Evolutionary conservation across 1,140 invertebrate genomes (phyloP), one percentile per base, ranked within the genome.

Genomic region (Eriosoma lanigerum): DNA sequence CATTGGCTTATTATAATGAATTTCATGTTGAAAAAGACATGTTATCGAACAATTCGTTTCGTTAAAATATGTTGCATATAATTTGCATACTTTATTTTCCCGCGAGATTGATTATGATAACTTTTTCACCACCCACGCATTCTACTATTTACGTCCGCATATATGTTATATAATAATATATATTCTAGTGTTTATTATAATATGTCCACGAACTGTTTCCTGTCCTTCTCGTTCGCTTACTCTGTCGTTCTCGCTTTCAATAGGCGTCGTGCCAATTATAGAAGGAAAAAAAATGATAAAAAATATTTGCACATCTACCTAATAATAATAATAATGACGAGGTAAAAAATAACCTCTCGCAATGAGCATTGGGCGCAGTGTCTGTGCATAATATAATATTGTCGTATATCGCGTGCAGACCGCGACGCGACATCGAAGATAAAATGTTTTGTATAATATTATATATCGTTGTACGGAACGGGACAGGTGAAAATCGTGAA

Each of bases 401-500:
- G n/a, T n/a, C n/a, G n/a, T 12, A 58, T 56, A 75, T 75, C 50
- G 72, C 72, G 72, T 75, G 72, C 52, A 58, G 72, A 75, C 72
- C 5, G 1, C 17, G 17, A 24, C 48, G n/a, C n/a, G 19, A n/a
- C 46, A 5, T 9, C 68, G 29, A 24, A 10, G 32, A 19, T 29
- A 19, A 38, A 38, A 46, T 44, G 32, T 24, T 12, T 21, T 5
- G 56, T 56, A 19, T 10, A 26, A 24, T 58, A 60, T 24, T 5
- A 15, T 13, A 0, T 8, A 1, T 3, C 13, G 38, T 68, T n/a
- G 38, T 68, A n/a, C 38, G 64, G 44, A 19, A 13, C 13, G n/a
- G 64, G 64, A 52, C 72, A 75, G 72, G 72, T 58, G 72, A 58
- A 75, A 75, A 58, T 75, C 72, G 72, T 75, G 50, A 15, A 58